A percentile compares a stretch with the other conserved stretches of the same genome.
Evolutionary conservation across 2,113 vertebrate species (phyloP).

Genomic region (Meleagris gallopavo): DNA sequence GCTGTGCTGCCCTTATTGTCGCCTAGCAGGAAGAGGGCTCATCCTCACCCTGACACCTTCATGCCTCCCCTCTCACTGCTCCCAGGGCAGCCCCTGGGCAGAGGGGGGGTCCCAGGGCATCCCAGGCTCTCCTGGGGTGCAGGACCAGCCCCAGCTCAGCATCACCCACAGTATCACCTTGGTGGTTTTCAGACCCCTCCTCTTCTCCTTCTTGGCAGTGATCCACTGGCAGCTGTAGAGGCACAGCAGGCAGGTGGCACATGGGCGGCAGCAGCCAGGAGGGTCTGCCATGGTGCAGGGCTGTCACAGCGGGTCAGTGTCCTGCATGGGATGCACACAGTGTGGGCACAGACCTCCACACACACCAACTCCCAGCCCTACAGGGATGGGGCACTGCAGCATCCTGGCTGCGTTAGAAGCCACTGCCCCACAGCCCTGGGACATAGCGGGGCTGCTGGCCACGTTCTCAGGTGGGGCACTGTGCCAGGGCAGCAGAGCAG

Average conservation of each 20-base stretch:
- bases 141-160: not conserved
- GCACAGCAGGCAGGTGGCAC: conserved; percentile 72
- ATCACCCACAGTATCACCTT: conserved; percentile 62
- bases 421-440: not conserved
- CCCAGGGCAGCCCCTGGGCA: not conserved
- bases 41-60: not conserved
- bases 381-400: not conserved
- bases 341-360: not conserved
- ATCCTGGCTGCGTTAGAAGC: not conserved
- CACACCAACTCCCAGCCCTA: rapidly evolving
- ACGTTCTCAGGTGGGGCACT: not conserved
- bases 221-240: conserved; percentile 81
- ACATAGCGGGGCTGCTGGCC: not conserved
- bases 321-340: not conserved
- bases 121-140: not conserved
- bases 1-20: not conserved
- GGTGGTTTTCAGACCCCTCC: conserved; percentile 59
- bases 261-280: conserved; percentile 17
- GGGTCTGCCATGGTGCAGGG: conserved; percentile 61
- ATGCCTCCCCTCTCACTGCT: not conserved
- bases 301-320: not conserved
- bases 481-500: not conserved
- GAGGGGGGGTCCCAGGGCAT: not conserved
- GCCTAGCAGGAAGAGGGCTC: not conserved
- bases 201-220: conserved; percentile 57